Conservation (phyloP, 2,888 invertebrate species). For the Parochlus steinenii region DNA sequence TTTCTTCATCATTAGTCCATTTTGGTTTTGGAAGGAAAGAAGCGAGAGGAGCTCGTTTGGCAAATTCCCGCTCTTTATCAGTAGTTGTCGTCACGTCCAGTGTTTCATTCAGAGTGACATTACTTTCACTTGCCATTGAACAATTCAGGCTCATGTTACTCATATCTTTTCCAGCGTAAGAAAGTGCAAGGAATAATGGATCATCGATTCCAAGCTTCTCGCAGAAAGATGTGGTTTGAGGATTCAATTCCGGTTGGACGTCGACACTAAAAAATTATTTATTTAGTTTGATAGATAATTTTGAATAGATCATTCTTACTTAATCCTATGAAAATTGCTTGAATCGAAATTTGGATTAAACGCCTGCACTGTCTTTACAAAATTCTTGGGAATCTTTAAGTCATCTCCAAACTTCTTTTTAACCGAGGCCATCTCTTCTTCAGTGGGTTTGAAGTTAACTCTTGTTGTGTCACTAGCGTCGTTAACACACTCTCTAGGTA, state of each 20-base stretch:
- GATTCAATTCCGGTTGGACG: slow-evolving; percentile 42
- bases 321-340: slow-evolving; percentile 17
- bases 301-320: slow-evolving; percentile 15
- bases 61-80: background rate
- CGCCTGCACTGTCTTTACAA: slow-evolving; percentile 54
- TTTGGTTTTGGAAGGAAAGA: slow-evolving; percentile 13
- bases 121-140: slow-evolving; percentile 8
- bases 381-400: slow-evolving; percentile 59
- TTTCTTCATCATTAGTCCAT: slow-evolving; percentile 9
- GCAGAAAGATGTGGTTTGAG: slow-evolving; percentile 53
- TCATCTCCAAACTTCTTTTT: slow-evolving; percentile 44
- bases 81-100: slow-evolving; percentile 10
- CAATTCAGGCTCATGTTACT: no score
- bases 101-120: slow-evolving; percentile 12
- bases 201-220: slow-evolving; percentile 59
- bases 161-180: slow-evolving; percentile 32
- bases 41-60: slow-evolving; percentile 9
- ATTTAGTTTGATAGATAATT: no score
- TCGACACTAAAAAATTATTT: no score
- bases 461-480: slow-evolving; percentile 53
- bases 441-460: slow-evolving; percentile 40
- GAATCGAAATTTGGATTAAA: slow-evolving; percentile 33
- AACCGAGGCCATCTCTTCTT: slow-evolving; percentile 52
- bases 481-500: slow-evolving; percentile 58
- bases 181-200: slow-evolving; percentile 49